Conservation (phyloP, 1,140 invertebrate genomes). For the Amphibalanus amphitrite region DNA sequence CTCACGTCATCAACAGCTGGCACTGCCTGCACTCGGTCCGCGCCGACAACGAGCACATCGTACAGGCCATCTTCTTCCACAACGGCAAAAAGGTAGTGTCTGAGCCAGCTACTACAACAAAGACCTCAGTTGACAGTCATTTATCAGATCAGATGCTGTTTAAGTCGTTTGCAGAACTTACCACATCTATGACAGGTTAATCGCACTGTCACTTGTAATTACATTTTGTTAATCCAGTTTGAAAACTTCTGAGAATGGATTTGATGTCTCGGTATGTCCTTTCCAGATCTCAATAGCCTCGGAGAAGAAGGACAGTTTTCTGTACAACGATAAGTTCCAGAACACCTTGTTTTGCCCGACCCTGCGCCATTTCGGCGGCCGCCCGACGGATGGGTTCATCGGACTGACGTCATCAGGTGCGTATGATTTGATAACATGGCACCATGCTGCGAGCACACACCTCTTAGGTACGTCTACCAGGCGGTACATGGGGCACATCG, state of each 20-base stretch:
- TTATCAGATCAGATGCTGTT: no score
- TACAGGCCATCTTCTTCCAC: neutral
- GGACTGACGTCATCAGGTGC: neutral
- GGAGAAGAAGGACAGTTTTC: neutral
- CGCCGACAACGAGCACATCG: constrained; percentile 10
- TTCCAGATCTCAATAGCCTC: neutral
- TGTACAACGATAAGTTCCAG: neutral
- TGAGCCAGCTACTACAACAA: no score
- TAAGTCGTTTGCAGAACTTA: no score
- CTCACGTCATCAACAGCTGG: neutral
- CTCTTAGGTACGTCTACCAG: no score
- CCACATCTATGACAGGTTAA: no score
- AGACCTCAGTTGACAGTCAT: no score
- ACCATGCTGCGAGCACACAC: no score
- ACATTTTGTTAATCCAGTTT: no score
- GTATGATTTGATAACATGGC: neutral
- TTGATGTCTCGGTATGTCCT: no score
- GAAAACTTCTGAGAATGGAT: no score
- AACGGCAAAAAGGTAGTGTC: neutral
- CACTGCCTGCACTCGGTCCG: constrained; percentile 6
- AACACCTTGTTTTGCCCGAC: neutral
- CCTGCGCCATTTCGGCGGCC: neutral
- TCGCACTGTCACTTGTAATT: no score
- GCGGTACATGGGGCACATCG: no score
- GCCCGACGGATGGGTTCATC: neutral